Percentiles rank a stretch among this genome's conserved stretches.
phyloP scores from a whole-genome alignment of 2,797 vertebrate genomes.

The Gymnopithys bicolor region DNA sequence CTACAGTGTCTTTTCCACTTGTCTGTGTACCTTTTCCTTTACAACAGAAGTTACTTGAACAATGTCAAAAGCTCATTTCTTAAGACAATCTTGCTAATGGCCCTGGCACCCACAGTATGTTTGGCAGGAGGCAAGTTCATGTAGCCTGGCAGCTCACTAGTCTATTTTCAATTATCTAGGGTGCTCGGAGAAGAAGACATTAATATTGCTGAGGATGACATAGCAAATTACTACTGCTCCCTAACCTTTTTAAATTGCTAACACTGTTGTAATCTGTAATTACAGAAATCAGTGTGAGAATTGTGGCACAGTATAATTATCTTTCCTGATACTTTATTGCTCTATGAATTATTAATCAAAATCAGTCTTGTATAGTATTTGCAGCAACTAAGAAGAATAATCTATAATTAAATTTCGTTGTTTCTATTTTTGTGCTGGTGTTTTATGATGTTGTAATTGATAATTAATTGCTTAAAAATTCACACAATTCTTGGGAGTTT shows the following conservation, averaged over 20 bases:
- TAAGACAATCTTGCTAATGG: slow-evolving; percentile 45
- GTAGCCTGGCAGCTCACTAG: slow-evolving; percentile 57
- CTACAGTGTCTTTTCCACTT: not conserved
- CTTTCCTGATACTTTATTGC: slow-evolving; percentile 84
- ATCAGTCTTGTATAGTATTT: slow-evolving; percentile 86
- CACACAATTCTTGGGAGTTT: slow-evolving; percentile 75
- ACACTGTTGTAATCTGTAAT: slow-evolving; percentile 85
- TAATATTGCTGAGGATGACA: slow-evolving; percentile 81
- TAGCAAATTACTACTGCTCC: slow-evolving; percentile 82
- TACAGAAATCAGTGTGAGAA: slow-evolving; percentile 85
- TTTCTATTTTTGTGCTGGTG: slow-evolving; percentile 83
- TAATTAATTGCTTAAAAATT: slow-evolving; percentile 85
- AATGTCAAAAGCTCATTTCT: slow-evolving; percentile 46
- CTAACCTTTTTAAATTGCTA: slow-evolving; percentile 85
- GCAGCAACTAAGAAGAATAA: slow-evolving; percentile 81
- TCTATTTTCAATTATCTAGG: slow-evolving; percentile 78
- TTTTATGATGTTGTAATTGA: slow-evolving; percentile 85
- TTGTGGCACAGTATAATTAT: slow-evolving; percentile 85
- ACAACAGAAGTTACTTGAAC: slow-evolving; percentile 32
- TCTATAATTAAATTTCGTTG: slow-evolving; percentile 85
- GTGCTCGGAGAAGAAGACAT: slow-evolving; percentile 73
- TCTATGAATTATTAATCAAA: slow-evolving; percentile 88
- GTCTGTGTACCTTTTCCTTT: not conserved
- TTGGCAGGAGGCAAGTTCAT: slow-evolving; percentile 48
- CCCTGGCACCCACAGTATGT: slow-evolving; percentile 32